Evolutionary conservation across 2,888 invertebrate species (phyloP), one percentile per base, ranked within the genome.

Genomic region (Dione juno): DNA sequence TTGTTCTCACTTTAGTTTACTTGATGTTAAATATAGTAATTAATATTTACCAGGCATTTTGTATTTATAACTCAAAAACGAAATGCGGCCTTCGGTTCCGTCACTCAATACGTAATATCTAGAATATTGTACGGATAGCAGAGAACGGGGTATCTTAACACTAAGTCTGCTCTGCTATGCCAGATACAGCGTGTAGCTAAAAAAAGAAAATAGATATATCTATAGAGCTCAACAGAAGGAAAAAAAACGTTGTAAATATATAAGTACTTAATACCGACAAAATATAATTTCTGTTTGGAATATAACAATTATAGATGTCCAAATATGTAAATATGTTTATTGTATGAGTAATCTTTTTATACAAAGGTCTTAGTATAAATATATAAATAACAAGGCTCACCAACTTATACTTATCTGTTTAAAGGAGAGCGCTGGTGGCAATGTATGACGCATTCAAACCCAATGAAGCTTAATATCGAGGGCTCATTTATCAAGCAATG

Each of bases 401-500:
- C 92, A 91, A 92, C 90, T 92, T 92, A 91, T 90, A 88, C 88
- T 90, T 92, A 92, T 92, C 92, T 90, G 83, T 90, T 89, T 89
- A 88, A 89, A 89, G 88, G 86, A 86, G 86, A 84, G 84, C 85
- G 87, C 85, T 85, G 77, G 83, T 81, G 81, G 78, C 78, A 48
- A 53, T 66, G 83, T 83, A 81, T 83, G 82, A 84, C 83, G 87
- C 88, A 92, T 92, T 92, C 87, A 90, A 85, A 89, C 81, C 86
- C 91, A 91, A 88, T 89, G 88, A 83, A 89, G 92, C 92, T 86
- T 89, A 88, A 92, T 89, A 81, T 79, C 83, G 85, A 79, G 75
- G 81, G 69, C 73, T 73, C 71, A 66, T 71, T 72, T 70, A 70
- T 72, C 70, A 70, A 21, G 66, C 82, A 78, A 84, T 85, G 85